These are phyloP conservation scores for Anabas testudineus DNA, from an alignment of 2,797 vertebrate genomes.

Conservation along the genomic window DNA sequence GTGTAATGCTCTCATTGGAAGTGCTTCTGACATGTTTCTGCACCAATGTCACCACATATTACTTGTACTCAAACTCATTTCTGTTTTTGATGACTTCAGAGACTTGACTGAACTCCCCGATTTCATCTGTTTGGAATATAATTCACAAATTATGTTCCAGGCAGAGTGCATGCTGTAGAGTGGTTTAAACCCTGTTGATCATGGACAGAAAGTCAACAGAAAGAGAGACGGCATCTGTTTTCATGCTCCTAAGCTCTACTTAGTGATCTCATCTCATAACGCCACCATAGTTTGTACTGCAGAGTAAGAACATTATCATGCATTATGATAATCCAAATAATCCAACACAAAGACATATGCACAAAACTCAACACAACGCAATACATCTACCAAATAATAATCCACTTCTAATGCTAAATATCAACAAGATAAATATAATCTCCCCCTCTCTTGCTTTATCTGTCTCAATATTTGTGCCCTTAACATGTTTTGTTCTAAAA, in stretches of 20 bases:
- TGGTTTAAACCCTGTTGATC: constrained; percentile 43
- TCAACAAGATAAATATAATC: constrained; percentile 70
- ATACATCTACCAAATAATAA: constrained; percentile 73
- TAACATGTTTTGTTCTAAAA: constrained; percentile 37
- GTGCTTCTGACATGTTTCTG: constrained; percentile 52
- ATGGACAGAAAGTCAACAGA: constrained; percentile 46
- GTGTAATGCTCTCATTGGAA: constrained; percentile 32
- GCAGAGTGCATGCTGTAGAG: background rate
- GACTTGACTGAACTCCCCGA: constrained; percentile 54
- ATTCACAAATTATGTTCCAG: constrained; percentile 46
- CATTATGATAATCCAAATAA: constrained; percentile 81
- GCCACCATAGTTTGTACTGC: constrained; percentile 58
- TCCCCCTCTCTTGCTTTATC: constrained; percentile 33
- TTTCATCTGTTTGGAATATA: constrained; percentile 57
- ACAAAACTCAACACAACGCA: constrained; percentile 67
- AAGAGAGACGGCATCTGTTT: constrained; percentile 61
- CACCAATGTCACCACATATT: constrained; percentile 38
- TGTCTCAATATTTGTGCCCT: constrained; percentile 33
- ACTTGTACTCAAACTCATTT: constrained; percentile 57
- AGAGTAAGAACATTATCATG: constrained; percentile 72
- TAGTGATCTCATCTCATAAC: constrained; percentile 61
- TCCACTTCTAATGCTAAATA: constrained; percentile 75
- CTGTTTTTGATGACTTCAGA: constrained; percentile 61
- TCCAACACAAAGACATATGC: constrained; percentile 72
- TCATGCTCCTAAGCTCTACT: constrained; percentile 51